Evolutionary conservation across 2,888 invertebrate genomes (phyloP).

Genomic region (Deroplatys truncata): DNA sequence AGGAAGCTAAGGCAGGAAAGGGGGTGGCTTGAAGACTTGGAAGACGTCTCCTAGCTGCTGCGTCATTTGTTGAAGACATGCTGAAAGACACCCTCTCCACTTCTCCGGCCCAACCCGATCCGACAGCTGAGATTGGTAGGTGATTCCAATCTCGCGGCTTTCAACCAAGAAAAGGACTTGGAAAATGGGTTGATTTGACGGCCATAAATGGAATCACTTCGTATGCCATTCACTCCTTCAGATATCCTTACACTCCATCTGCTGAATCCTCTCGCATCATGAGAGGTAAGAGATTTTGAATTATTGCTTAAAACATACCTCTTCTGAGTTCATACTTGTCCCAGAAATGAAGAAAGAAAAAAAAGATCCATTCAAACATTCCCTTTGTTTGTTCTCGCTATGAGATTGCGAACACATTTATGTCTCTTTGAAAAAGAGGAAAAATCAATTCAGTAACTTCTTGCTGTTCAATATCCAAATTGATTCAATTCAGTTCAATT

Average conservation of each 20-base stretch:
- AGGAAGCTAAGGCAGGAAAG: slow-evolving; percentile 4
- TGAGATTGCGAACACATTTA: no score
- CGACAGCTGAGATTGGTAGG: slow-evolving; percentile 32
- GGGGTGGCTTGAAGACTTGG: slow-evolving; percentile 16
- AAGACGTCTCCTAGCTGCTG: neutral
- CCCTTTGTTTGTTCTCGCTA: no score
- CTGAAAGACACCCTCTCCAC: neutral
- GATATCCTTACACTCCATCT: neutral
- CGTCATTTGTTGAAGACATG: slow-evolving; percentile 29
- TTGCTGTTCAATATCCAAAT: no score
- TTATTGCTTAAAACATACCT: no score
- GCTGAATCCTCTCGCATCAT: neutral
- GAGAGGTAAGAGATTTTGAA: neutral
- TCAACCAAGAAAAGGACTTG: slow-evolving; percentile 28
- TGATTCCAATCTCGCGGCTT: slow-evolving; percentile 32
- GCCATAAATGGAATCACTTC: slow-evolving; percentile 31
- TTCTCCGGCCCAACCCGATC: neutral
- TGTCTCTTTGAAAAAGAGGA: no score
- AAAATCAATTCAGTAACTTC: no score
- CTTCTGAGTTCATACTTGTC: no score
- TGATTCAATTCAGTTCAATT: no score
- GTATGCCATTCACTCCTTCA: neutral
- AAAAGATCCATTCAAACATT: no score
- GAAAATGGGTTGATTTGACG: slow-evolving; percentile 33
- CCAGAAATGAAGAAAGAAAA: neutral